These are phyloP conservation scores for Spisula solida DNA, from an alignment of 2,888 invertebrate genomes.

Conservation along the genomic window DNA sequence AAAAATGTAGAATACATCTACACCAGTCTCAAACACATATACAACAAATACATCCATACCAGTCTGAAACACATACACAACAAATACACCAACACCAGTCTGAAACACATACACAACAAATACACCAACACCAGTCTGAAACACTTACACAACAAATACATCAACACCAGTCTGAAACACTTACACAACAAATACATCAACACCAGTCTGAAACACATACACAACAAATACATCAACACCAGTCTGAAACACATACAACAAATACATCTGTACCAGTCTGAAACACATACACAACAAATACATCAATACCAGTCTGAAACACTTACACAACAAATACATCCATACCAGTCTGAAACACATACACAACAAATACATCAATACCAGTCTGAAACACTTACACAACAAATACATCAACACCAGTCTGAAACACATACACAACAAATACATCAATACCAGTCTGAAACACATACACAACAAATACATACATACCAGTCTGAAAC, in stretches of 20 bases:
- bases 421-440: slow-evolving; percentile 62
- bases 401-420: slow-evolving; percentile 72
- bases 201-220: slow-evolving; percentile 68
- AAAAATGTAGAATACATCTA: slow-evolving; percentile 82
- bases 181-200: slow-evolving; percentile 70
- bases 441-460: slow-evolving; percentile 77
- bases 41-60: slow-evolving; percentile 72
- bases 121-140: slow-evolving; percentile 73
- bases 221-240: not conserved
- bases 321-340: slow-evolving; percentile 70
- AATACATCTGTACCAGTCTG: slow-evolving; percentile 77
- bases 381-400: slow-evolving; percentile 68
- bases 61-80: slow-evolving; percentile 63
- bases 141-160: slow-evolving; percentile 68
- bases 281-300: slow-evolving; percentile 69
- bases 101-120: slow-evolving; percentile 69
- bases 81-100: slow-evolving; percentile 74
- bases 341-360: slow-evolving; percentile 67
- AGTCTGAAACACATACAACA: too few relatives aligned
- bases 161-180: slow-evolving; percentile 69
- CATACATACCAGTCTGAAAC: slow-evolving; percentile 70
- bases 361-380: slow-evolving; percentile 70
- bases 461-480: slow-evolving; percentile 69
- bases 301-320: slow-evolving; percentile 70
- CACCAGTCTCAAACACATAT: slow-evolving; percentile 68